A percentile compares a stretch with the other conserved stretches of the same genome.
Evolutionary conservation across 2,113 vertebrate genomes (phyloP).

Genomic region (Pelvicachromis taeniatus): DNA sequence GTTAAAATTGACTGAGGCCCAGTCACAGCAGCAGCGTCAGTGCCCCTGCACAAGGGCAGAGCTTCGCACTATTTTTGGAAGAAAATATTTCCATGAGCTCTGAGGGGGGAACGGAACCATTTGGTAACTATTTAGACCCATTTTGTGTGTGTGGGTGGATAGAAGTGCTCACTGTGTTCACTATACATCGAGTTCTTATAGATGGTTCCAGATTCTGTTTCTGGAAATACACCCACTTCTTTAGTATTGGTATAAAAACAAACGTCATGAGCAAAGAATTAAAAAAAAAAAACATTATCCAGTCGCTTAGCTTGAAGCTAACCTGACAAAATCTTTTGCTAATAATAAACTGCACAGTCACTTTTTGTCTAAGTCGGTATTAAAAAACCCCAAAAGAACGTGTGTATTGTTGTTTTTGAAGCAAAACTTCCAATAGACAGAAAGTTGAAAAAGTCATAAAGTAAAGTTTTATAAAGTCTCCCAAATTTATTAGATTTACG

Average conservation of each 20-base stretch:
- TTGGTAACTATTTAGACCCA: conserved; percentile 58
- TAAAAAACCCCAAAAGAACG: background rate
- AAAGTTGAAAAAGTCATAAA: background rate
- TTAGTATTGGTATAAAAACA: background rate
- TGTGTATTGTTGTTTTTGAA: background rate
- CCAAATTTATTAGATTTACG: background rate
- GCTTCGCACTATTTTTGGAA: conserved; percentile 61
- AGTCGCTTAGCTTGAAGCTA: background rate
- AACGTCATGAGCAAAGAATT: background rate
- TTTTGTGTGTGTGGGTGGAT: conserved; percentile 13
- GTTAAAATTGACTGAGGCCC: conserved; percentile 31
- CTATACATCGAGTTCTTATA: background rate
- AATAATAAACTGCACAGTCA: background rate
- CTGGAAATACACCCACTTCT: background rate
- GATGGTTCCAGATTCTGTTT: background rate
- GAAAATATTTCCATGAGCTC: conserved; percentile 67
- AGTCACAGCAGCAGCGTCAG: conserved; percentile 34
- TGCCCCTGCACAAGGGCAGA: conserved; percentile 47
- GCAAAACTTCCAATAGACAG: fast-evolving
- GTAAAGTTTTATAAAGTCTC: background rate
- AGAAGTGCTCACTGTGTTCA: background rate
- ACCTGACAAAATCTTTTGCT: no score
- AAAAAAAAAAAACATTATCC: background rate
- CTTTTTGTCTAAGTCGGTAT: background rate
- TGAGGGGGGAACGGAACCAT: conserved; percentile 44